Percentiles rank a stretch among this genome's conserved stretches.
phyloP scores from a whole-genome alignment of 2,888 invertebrate genomes.

The Eugnorisma glareosa region DNA sequence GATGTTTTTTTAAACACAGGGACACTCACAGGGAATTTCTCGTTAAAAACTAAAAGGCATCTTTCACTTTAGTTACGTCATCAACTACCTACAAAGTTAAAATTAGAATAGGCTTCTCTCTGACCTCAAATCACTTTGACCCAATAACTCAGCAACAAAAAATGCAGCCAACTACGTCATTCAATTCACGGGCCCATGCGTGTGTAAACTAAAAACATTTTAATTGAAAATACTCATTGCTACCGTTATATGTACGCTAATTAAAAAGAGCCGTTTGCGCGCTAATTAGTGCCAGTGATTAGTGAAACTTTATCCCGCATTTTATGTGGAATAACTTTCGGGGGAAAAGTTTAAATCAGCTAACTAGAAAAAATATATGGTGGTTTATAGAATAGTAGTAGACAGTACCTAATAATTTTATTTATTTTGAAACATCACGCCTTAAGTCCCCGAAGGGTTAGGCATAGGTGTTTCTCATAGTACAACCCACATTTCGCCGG shows the following conservation, averaged over 20 bases:
- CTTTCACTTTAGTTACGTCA: not conserved
- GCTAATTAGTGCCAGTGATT: slow-evolving; percentile 45
- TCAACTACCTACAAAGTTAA: no score
- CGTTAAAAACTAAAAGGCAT: slow-evolving; percentile 2
- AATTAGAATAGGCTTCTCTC: not conserved
- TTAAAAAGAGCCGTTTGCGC: slow-evolving; percentile 46
- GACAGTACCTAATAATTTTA: not conserved
- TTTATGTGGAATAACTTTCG: slow-evolving; percentile 29
- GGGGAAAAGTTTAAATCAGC: slow-evolving; percentile 1
- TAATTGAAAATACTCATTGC: slow-evolving; percentile 46
- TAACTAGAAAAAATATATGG: not conserved
- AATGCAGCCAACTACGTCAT: slow-evolving; percentile 43
- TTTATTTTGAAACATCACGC: not conserved
- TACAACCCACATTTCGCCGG: not conserved
- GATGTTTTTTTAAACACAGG: not conserved
- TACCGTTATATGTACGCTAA: slow-evolving; percentile 32
- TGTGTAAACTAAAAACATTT: slow-evolving; percentile 47
- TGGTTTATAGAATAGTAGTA: no score
- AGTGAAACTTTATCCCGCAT: slow-evolving; percentile 23
- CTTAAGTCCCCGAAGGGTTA: not conserved
- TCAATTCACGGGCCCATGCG: slow-evolving; percentile 17
- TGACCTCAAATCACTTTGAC: slow-evolving; percentile 15
- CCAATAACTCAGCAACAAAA: slow-evolving; percentile 26
- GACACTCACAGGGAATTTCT: not conserved
- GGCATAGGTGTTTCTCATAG: not conserved